These are phyloP conservation scores for Coregonus ussuriensis DNA, from an alignment of 2,797 vertebrate genomes.

Conservation along the genomic window DNA sequence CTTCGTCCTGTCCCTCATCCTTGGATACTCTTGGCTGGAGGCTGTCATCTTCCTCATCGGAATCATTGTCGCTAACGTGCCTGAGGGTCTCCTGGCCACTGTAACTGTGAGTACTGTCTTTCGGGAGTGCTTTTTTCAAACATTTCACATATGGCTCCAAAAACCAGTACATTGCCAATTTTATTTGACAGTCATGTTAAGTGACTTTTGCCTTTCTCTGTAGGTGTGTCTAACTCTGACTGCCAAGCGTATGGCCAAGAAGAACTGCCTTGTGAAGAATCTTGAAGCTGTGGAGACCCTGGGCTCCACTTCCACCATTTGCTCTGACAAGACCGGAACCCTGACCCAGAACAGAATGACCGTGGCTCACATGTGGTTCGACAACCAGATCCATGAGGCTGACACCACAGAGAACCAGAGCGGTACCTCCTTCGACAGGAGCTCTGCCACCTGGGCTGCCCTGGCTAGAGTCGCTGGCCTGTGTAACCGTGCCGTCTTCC, in stretches of 20 bases:
- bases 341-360: conserved; percentile 95
- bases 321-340: conserved; percentile 90
- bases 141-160: not conserved
- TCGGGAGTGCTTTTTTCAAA: not conserved
- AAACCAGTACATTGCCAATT: not conserved
- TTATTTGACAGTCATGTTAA: not conserved
- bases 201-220: not conserved
- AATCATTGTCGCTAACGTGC: conserved; percentile 90
- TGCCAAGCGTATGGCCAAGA: conserved; percentile 96
- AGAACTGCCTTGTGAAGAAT: conserved; percentile 97
- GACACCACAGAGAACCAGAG: conserved; percentile 93
- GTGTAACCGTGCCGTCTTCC: conserved; percentile 95
- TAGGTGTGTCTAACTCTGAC: conserved; percentile 96
- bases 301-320: conserved; percentile 93
- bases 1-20: conserved; percentile 93
- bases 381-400: conserved; percentile 92
- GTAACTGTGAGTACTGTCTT: conserved; percentile 79
- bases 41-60: conserved; percentile 90
- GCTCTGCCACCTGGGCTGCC: conserved; percentile 86
- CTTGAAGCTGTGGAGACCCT: conserved; percentile 93
- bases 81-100: conserved; percentile 85
- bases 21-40: conserved; percentile 89
- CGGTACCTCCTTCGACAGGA: conserved; percentile 92
- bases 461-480: conserved; percentile 90
- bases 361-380: conserved; percentile 93